Conservation (phyloP, 2,888 invertebrate genomes). For the Gastrophysa polygoni region DNA sequence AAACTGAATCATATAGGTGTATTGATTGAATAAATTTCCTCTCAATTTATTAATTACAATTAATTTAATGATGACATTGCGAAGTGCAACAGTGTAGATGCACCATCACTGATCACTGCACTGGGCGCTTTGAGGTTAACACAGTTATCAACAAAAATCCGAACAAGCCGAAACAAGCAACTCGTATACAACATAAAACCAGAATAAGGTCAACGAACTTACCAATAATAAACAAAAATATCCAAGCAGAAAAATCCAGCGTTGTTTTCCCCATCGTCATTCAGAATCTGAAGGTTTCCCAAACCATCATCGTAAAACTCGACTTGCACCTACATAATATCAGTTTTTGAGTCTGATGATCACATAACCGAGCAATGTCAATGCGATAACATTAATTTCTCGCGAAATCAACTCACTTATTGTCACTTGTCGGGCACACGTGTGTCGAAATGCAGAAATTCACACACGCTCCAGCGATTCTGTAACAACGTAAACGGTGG, state of each 20-base stretch:
- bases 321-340: constrained; percentile 3
- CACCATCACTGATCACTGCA: background rate
- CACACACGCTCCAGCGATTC: constrained; percentile 3
- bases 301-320: constrained; percentile 4
- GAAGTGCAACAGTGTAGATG: background rate
- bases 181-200: constrained; percentile 10
- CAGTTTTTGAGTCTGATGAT: constrained; percentile 13
- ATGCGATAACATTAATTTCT: background rate
- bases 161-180: constrained; percentile 6
- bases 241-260: constrained; percentile 40
- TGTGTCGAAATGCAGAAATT: background rate
- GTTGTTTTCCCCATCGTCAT: constrained; percentile 12
- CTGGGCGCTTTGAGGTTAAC: constrained; percentile 8
- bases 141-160: background rate
- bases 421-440: constrained; percentile 12
- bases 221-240: constrained; percentile 46
- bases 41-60: too few species aligned
- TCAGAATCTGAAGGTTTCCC: constrained; percentile 10
- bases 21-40: too few species aligned
- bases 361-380: background rate
- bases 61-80: too few species aligned
- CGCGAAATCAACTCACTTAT: background rate
- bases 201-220: constrained; percentile 30
- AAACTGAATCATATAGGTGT: too few species aligned
- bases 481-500: constrained; percentile 1